Evolutionary conservation across 2,888 invertebrate species (phyloP).

Genomic region (Agrochola litura): DNA sequence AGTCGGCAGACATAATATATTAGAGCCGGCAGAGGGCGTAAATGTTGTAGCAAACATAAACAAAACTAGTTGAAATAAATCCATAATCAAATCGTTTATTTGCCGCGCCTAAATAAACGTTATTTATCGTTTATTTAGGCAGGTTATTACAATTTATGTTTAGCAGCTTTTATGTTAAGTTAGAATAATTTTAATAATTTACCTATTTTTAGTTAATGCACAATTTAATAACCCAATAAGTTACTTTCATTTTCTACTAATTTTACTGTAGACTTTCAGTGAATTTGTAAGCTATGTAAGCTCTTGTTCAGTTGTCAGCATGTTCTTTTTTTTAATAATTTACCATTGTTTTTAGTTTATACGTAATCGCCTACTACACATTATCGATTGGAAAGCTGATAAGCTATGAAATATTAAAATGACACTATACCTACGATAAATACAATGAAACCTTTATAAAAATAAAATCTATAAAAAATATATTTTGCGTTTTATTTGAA

Average conservation of each 20-base stretch:
- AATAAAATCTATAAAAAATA: slow-evolving; percentile 84
- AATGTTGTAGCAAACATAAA: slow-evolving; percentile 69
- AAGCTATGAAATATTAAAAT: slow-evolving; percentile 87
- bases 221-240: slow-evolving; percentile 82
- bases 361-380: slow-evolving; percentile 90
- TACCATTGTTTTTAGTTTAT: slow-evolving; percentile 80
- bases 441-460: slow-evolving; percentile 89
- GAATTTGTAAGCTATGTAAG: slow-evolving; percentile 63
- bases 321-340: slow-evolving; percentile 72
- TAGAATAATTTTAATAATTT: slow-evolving; percentile 84
- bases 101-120: slow-evolving; percentile 68
- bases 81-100: slow-evolving; percentile 74
- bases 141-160: slow-evolving; percentile 80
- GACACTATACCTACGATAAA: slow-evolving; percentile 89
- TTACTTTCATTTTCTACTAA: slow-evolving; percentile 75
- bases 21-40: slow-evolving; percentile 57
- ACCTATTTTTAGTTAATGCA: slow-evolving; percentile 85
- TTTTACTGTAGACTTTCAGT: slow-evolving; percentile 63
- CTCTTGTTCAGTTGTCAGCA: slow-evolving; percentile 53
- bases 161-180: slow-evolving; percentile 88
- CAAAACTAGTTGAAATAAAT: slow-evolving; percentile 77
- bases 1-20: slow-evolving; percentile 51
- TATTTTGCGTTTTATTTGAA: slow-evolving; percentile 76
- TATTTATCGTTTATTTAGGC: slow-evolving; percentile 55
- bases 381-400: slow-evolving; percentile 85